Evolutionary conservation across 2,113 vertebrate genomes (phyloP).

Genomic region (Pterocles burchelli): DNA sequence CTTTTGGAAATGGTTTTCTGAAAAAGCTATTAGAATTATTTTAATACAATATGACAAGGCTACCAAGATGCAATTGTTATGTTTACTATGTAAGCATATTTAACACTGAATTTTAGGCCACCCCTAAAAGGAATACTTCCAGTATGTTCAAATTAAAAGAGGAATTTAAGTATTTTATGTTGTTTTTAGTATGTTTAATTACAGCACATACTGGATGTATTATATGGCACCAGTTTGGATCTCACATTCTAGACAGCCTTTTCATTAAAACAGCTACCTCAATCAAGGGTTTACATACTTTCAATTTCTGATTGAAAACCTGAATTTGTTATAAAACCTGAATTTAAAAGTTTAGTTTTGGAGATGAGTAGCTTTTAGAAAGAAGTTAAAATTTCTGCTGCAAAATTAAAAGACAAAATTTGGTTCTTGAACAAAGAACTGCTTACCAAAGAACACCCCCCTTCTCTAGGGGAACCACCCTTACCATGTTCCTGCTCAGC

Average conservation of each 20-base stretch:
- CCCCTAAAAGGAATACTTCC: background rate
- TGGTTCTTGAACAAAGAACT: background rate
- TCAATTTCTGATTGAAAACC: background rate
- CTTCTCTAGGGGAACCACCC: background rate
- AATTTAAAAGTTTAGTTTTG: background rate
- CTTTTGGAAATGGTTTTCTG: background rate
- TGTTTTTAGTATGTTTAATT: background rate
- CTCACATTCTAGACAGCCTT: background rate
- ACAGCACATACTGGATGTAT: background rate
- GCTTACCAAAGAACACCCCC: background rate
- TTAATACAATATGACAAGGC: background rate
- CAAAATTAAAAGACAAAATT: background rate
- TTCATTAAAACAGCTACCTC: background rate
- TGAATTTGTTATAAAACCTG: background rate
- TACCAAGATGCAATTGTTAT: background rate
- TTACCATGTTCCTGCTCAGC: background rate
- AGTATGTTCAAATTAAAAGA: background rate
- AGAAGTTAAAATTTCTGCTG: background rate
- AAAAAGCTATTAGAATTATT: background rate
- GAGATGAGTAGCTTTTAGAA: background rate
- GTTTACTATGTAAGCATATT: background rate
- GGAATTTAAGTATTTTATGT: background rate
- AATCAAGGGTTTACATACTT: background rate
- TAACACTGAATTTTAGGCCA: background rate
- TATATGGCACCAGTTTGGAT: background rate